Conservation (phyloP, 1,140 invertebrate genomes). For the Drosophila pseudoananassae region DNA sequence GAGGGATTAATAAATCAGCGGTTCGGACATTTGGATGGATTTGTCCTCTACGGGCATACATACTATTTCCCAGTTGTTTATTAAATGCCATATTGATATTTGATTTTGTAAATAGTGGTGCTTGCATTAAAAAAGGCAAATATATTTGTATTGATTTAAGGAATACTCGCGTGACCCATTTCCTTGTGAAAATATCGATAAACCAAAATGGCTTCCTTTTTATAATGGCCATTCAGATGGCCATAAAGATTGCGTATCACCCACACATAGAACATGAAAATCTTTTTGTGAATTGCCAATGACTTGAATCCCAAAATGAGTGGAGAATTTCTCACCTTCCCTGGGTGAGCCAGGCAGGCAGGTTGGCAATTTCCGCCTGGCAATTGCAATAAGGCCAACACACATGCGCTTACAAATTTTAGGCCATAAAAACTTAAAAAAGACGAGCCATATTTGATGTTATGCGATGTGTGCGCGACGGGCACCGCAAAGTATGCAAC, state of each 20-base stretch:
- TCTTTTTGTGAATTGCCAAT: constrained; percentile 21
- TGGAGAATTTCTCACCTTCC: constrained; percentile 13
- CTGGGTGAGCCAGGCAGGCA: too few species aligned
- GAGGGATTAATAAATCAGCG: constrained; percentile 36
- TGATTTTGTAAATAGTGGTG: neutral
- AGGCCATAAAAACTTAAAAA: constrained; percentile 57
- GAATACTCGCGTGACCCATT: neutral
- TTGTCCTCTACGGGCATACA: constrained; percentile 21
- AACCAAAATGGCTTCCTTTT: constrained; percentile 11
- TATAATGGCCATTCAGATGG: constrained; percentile 13
- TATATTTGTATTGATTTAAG: neutral
- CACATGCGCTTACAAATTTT: constrained; percentile 24
- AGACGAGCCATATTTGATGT: constrained; percentile 45
- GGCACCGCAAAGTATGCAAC: constrained; percentile 72
- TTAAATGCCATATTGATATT: neutral
- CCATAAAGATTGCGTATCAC: constrained; percentile 29
- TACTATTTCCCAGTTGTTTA: neutral
- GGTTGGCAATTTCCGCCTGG: constrained; percentile 28
- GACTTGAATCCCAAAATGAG: constrained; percentile 25
- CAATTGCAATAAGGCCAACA: constrained; percentile 48
- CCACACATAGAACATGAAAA: constrained; percentile 8
- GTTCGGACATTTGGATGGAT: constrained; percentile 5
- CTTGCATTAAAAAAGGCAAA: neutral
- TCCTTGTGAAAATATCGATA: neutral
- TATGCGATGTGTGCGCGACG: constrained; percentile 35